These are phyloP conservation scores for Poecilobothrus nobilitatus DNA, from an alignment of 2,888 invertebrate species.

Conservation along the genomic window DNA sequence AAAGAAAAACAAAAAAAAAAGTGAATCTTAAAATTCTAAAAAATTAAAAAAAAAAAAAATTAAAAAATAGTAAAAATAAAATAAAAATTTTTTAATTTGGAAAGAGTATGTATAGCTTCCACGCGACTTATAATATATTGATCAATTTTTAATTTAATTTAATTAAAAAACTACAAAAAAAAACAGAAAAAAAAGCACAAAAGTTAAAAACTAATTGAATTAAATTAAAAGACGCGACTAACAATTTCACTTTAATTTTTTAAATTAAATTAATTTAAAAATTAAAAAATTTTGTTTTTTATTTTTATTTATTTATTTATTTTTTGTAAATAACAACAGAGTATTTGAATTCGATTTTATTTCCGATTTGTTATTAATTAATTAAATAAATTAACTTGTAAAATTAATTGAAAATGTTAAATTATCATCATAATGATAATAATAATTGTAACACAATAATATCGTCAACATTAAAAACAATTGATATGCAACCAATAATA, in stretches of 20 bases:
- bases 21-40: not conserved
- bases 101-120: not conserved
- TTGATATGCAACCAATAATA: not conserved
- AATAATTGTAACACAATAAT: conserved; percentile 3
- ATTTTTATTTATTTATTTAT: too few species aligned
- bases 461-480: not conserved
- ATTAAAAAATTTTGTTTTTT: too few species aligned
- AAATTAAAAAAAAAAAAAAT: not conserved
- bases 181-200: not conserved
- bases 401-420: conserved; percentile 9
- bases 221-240: not conserved
- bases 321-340: too few species aligned
- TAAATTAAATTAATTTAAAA: not conserved
- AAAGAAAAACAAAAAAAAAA: not conserved
- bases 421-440: conserved; percentile 8
- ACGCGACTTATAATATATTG: not conserved
- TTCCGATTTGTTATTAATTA: too few species aligned
- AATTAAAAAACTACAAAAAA: not conserved
- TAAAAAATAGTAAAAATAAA: not conserved
- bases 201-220: not conserved
- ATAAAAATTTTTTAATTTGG: not conserved
- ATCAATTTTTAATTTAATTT: not conserved
- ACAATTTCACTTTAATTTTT: conserved; percentile 2
- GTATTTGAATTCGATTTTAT: too few species aligned
- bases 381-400: too few species aligned